Conservation (phyloP, 2,797 vertebrate genomes). For the Rhabdomys pumilio region DNA sequence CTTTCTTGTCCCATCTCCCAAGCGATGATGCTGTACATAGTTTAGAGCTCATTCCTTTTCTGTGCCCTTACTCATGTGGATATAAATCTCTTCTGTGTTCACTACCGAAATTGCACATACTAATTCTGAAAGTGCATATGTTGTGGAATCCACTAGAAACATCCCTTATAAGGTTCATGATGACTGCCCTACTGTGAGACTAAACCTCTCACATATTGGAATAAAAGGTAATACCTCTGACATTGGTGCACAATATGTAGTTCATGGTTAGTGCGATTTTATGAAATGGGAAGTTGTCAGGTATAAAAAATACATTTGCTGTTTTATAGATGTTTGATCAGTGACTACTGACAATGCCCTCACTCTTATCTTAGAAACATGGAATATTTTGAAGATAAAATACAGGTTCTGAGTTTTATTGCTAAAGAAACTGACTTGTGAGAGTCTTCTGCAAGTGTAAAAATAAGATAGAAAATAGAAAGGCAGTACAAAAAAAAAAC, state of each 20-base stretch:
- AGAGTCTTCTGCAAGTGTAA: conserved; percentile 20
- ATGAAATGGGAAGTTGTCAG: background rate
- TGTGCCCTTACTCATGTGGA: background rate
- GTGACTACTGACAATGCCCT: background rate
- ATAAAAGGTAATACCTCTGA: background rate
- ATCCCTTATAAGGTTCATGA: background rate
- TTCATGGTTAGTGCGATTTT: background rate
- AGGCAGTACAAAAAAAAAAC: conserved; percentile 30
- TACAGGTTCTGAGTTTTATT: background rate
- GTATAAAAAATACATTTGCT: background rate
- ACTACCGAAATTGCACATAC: background rate
- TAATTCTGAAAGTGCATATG: background rate
- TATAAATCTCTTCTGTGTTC: background rate
- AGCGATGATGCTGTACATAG: background rate
- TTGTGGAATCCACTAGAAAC: background rate
- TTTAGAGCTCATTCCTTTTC: background rate
- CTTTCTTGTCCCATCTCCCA: accelerated
- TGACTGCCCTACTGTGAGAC: background rate
- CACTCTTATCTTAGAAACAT: background rate
- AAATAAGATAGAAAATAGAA: conserved; percentile 53
- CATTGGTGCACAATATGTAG: background rate
- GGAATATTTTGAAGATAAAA: conserved; percentile 16
- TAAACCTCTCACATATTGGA: background rate
- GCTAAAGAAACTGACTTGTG: conserved; percentile 27
- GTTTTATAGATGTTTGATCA: background rate